Evolutionary conservation across 2,888 invertebrate species (phyloP).

Genomic region (Sipunculus nudus): DNA sequence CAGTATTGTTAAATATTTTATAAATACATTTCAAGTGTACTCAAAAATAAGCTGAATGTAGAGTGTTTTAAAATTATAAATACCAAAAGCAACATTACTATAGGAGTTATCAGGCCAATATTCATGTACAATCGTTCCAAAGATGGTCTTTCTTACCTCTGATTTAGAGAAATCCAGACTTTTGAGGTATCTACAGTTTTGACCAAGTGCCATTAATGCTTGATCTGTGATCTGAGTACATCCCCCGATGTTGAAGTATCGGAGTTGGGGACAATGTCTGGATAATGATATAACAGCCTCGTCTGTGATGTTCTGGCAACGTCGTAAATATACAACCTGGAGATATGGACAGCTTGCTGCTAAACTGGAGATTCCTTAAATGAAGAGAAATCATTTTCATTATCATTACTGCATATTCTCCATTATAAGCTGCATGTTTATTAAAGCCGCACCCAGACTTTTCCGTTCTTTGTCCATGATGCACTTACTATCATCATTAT

Average conservation of each 20-base stretch:
- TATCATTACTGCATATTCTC: too few relatives aligned
- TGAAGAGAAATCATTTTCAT: too few relatives aligned
- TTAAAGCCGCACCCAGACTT: too few relatives aligned
- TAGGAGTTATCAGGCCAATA: too few relatives aligned
- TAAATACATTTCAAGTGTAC: too few relatives aligned
- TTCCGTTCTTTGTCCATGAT: too few relatives aligned
- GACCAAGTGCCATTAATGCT: conserved; percentile 49
- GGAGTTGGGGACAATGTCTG: conserved; percentile 50
- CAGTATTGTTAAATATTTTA: too few relatives aligned
- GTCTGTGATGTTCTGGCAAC: conserved; percentile 59
- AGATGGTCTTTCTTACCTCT: conserved; percentile 1
- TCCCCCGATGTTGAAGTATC: conserved; percentile 58
- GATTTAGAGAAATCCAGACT: conserved; percentile 55
- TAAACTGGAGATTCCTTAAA: conserved; percentile 50
- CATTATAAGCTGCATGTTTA: too few relatives aligned
- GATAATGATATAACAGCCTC: conserved; percentile 52
- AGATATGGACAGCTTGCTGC: conserved; percentile 51
- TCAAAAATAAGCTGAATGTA: too few relatives aligned
- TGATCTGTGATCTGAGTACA: conserved; percentile 54
- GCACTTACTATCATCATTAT: not conserved
- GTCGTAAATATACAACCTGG: conserved; percentile 55
- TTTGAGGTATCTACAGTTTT: conserved; percentile 47
- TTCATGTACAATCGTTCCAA: too few relatives aligned
- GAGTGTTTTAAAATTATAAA: too few relatives aligned
- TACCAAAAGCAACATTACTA: too few relatives aligned